phyloP scores from a whole-genome alignment of 2,888 invertebrate genomes.

The Drosophila parthenogenetica region DNA sequence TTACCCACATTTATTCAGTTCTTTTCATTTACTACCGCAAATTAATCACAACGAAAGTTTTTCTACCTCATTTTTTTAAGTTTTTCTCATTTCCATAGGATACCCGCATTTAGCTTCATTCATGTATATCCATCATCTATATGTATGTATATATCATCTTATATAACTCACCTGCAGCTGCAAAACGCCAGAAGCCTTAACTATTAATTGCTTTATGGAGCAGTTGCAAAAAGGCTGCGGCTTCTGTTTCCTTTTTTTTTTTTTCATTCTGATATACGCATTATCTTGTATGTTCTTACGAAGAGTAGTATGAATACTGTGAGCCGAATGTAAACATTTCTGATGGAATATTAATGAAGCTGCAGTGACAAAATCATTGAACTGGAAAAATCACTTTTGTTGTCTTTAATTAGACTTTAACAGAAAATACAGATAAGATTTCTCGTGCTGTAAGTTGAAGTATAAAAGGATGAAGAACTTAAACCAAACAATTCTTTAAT shows the following conservation, averaged over 20 bases:
- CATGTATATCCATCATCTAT: conserved; percentile 55
- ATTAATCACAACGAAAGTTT: conserved; percentile 40
- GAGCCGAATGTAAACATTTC: background rate
- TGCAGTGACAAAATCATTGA: background rate
- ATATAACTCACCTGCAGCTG: conserved; percentile 65
- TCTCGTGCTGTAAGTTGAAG: no score
- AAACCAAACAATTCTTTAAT: no score
- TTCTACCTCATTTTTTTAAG: conserved; percentile 7
- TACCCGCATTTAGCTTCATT: conserved; percentile 52
- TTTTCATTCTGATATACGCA: conserved; percentile 31
- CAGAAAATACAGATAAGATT: no score
- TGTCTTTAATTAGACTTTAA: no score
- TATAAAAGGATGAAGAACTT: no score
- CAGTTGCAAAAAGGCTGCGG: conserved; percentile 40
- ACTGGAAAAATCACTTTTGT: no score
- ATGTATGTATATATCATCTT: conserved; percentile 42
- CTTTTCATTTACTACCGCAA: conserved; percentile 27
- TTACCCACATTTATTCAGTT: conserved; percentile 37
- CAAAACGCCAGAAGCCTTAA: conserved; percentile 52
- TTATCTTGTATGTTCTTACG: conserved; percentile 20
- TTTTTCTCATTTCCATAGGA: conserved; percentile 9
- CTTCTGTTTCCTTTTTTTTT: conserved; percentile 13
- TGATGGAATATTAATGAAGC: background rate
- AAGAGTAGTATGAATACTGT: background rate
- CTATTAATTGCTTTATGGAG: conserved; percentile 64